Base-by-base conservation (phyloP, 2,797 vertebrate genomes). In the Phyllotis vaccarum region DNA sequence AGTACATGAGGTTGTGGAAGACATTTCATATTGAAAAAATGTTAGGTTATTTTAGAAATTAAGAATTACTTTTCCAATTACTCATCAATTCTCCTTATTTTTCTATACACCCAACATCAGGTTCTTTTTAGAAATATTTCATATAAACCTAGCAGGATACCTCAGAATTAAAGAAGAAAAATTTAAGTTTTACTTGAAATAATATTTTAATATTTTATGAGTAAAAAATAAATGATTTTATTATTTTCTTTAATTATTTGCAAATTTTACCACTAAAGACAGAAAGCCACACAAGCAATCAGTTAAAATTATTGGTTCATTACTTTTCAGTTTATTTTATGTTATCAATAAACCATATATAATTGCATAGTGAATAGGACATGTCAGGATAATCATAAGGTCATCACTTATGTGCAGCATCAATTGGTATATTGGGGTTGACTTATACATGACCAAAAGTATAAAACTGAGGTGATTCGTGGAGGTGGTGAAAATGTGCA, bases 1-100 rank as follows among this genome's bases (percentile, higher is more conserved):
- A 66, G 22, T 66, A 49, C 11, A 7, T 9, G 17, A 66, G 29
- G 1, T 1, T 78, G 29, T 78, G 3, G 1, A 34, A 78, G 3
- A 52, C 17, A 49, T 62, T 27, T 37, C n/a, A 81, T 40, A 62
- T 31, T 40, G n/a, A 60, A 81, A 81, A 13, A 40, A 40, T 10
- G 40, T 60, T 37, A 86, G 2, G 76, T 58, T 4, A 91, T 19
- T 94, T 92, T 86, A 86, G 9, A 92, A 29, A 56, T 58, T 22
- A 95, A 92, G 90, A 58, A 62, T 66, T 7, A 89, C 54, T 90
- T 96, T 37, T 11, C n/a, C 70, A 43, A 9, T 40, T 81, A 12
- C 12, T 58, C 3, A 22, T 27, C 9, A 12, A 27, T 22, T 12
- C 6, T 80, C 21, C 34, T 79, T 3, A 37, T 37, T 4, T 7